Evolutionary conservation across 1,140 invertebrate genomes (phyloP).

Genomic region (Eulimnadia texana): DNA sequence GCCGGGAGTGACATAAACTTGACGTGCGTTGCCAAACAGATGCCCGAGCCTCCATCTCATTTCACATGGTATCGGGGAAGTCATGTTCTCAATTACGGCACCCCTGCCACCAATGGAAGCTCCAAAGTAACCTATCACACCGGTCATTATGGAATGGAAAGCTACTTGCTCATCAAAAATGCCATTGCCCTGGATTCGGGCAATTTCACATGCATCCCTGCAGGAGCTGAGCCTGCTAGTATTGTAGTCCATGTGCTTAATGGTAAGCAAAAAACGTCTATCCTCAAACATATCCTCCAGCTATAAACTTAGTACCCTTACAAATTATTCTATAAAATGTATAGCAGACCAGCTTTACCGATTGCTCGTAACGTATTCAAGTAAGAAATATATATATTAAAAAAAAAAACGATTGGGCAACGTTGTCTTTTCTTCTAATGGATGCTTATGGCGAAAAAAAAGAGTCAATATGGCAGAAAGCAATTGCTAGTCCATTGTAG

Average conservation of each 20-base stretch:
- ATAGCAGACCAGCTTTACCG: too few species aligned
- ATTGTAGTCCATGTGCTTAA: slow-evolving; percentile 52
- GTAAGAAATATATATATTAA: too few species aligned
- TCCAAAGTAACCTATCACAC: slow-evolving; percentile 1
- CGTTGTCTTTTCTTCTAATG: too few species aligned
- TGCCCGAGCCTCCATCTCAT: slow-evolving; percentile 72
- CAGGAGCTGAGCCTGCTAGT: slow-evolving; percentile 47
- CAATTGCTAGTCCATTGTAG: too few species aligned
- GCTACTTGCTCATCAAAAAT: slow-evolving; percentile 71
- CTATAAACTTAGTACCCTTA: too few species aligned
- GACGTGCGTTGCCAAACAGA: slow-evolving; percentile 68
- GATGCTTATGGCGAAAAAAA: too few species aligned
- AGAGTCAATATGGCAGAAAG: too few species aligned
- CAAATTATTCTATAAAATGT: too few species aligned
- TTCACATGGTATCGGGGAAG: slow-evolving; percentile 78
- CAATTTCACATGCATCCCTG: slow-evolving; percentile 71
- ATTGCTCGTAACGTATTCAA: too few species aligned
- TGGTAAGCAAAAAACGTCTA: slow-evolving; percentile 37
- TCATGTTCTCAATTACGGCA: slow-evolving; percentile 19
- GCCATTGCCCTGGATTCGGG: slow-evolving; percentile 58
- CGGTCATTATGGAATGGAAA: slow-evolving; percentile 44
- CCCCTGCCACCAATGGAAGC: background rate
- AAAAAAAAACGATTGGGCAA: too few species aligned
- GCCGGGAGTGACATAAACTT: slow-evolving; percentile 80
- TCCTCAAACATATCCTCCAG: too few species aligned